Percentiles rank a stretch among this genome's conserved stretches.
Conservation (phyloP, 2,888 invertebrate genomes). For the Morinoia aosen region DNA sequence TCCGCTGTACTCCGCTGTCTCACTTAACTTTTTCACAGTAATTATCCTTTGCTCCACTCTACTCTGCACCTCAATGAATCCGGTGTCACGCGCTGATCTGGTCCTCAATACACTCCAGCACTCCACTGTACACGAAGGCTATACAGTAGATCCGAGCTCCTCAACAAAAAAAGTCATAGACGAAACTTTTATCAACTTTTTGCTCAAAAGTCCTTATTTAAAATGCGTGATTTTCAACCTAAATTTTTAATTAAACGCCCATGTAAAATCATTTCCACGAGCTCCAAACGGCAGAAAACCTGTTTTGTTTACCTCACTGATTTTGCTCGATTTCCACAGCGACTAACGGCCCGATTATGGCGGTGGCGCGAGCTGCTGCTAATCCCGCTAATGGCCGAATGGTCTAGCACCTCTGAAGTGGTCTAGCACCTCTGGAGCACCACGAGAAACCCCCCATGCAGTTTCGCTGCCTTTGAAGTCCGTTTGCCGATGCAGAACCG, state of each 20-base stretch:
- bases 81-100: too few relatives aligned
- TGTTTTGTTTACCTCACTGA: not conserved
- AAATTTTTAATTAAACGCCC: not conserved
- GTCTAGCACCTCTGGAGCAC: not conserved
- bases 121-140: too few relatives aligned
- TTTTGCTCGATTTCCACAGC: not conserved
- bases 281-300: not conserved
- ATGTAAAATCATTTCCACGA: not conserved
- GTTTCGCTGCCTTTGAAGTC: not conserved
- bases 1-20: too few relatives aligned
- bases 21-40: too few relatives aligned
- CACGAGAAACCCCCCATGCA: not conserved
- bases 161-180: too few relatives aligned
- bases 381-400: constrained; percentile 2
- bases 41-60: too few relatives aligned
- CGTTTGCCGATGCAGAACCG: not conserved
- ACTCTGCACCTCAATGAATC: too few relatives aligned
- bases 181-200: too few relatives aligned
- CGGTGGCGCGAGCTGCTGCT: not conserved
- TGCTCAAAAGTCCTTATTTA: too few relatives aligned
- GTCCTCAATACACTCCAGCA: too few relatives aligned
- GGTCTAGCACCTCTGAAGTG: not conserved
- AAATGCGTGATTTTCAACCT: too few relatives aligned
- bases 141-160: too few relatives aligned
- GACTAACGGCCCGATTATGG: constrained; percentile 2